These are phyloP conservation scores for Novumbra hubbsi DNA, from an alignment of 2,797 vertebrate species.

Conservation along the genomic window DNA sequence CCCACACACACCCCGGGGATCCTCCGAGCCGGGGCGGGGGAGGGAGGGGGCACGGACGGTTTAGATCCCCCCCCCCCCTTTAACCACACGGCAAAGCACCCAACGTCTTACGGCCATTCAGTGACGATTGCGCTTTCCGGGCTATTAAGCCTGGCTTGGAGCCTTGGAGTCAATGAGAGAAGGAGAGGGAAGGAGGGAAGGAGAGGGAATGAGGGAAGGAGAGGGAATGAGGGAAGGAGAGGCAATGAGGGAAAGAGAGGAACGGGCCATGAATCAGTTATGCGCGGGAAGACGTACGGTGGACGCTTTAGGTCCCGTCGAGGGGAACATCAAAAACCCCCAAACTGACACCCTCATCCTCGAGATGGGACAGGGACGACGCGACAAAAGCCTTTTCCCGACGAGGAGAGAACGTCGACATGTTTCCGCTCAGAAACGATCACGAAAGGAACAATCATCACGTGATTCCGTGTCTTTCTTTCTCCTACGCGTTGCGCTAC, in stretches of 20 bases:
- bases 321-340: no score
- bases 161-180: no score
- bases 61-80: no score
- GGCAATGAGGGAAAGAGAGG: conserved; percentile 11
- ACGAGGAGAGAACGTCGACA: not conserved
- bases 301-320: conserved; percentile 25
- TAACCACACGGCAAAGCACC: not conserved
- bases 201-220: conserved; percentile 11
- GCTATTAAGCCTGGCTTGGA: not conserved
- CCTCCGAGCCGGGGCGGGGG: conserved; percentile 62
- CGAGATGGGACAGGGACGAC: not conserved
- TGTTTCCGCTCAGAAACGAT: not conserved
- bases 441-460: not conserved
- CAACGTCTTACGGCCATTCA: not conserved
- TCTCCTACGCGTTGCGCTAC: not conserved
- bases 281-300: conserved; percentile 58
- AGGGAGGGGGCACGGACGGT: conserved; percentile 9
- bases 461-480: not conserved
- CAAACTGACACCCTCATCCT: not conserved
- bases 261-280: conserved; percentile 14
- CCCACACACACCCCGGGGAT: conserved; percentile 89
- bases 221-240: conserved; percentile 9
- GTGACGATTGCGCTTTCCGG: not conserved
- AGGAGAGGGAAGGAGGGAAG: not conserved
- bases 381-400: not conserved